These are phyloP conservation scores for Dromius quadrimaculatus DNA, from an alignment of 2,888 invertebrate genomes.

Conservation along the genomic window DNA sequence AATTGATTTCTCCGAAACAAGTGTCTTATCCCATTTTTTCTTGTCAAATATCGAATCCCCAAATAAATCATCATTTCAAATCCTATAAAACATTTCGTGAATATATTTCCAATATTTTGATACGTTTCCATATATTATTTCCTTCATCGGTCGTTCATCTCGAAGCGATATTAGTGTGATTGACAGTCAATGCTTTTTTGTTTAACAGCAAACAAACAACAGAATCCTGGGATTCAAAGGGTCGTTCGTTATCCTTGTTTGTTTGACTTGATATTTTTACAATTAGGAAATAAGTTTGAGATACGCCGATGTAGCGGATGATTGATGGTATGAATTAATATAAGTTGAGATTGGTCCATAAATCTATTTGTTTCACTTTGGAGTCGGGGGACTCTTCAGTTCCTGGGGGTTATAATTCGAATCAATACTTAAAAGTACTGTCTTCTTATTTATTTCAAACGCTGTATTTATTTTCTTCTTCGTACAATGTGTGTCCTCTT, in stretches of 20 bases:
- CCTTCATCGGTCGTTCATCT: conserved; percentile 21
- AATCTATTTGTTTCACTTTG: conserved; percentile 46
- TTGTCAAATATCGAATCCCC: conserved; percentile 8
- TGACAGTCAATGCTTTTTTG: conserved; percentile 24
- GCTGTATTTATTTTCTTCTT: no score
- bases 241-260: conserved; percentile 33
- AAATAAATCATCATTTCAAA: conserved; percentile 8
- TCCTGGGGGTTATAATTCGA: no score
- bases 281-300: conserved; percentile 40
- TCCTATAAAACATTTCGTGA: conserved; percentile 10
- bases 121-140: conserved; percentile 14
- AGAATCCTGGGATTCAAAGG: conserved; percentile 19
- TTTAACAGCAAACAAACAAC: conserved; percentile 22
- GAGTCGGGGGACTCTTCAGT: not conserved
- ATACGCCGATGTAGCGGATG: conserved; percentile 27
- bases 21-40: no score
- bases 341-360: conserved; percentile 41
- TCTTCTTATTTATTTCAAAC: no score
- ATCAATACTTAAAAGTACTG: no score
- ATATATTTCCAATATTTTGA: not conserved
- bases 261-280: conserved; percentile 39
- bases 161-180: conserved; percentile 13
- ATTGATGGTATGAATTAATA: conserved; percentile 48
- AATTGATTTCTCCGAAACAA: no score
- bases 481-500: no score